phyloP scores from a whole-genome alignment of 35 echinoderm and acorn worm species.

The Apostichopus californicus region DNA sequence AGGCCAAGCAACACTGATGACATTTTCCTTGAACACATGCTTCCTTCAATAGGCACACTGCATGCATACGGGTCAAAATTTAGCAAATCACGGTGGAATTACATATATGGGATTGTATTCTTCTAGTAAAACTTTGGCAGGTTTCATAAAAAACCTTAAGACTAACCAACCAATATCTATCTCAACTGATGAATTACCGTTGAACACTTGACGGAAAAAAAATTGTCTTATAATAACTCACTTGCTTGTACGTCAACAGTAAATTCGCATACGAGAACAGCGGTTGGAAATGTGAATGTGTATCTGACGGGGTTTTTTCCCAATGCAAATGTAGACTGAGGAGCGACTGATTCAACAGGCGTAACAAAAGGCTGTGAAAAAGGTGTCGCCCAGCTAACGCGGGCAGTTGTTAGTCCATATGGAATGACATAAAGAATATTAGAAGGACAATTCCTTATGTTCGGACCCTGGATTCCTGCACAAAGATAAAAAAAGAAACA shows the following conservation, averaged over 20 bases:
- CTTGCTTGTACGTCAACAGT: conserved; percentile 16
- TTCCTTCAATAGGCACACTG: too few relatives aligned
- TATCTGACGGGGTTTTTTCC: not conserved
- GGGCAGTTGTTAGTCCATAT: not conserved
- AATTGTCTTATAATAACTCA: not conserved
- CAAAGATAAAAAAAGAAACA: too few relatives aligned
- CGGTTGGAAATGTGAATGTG: not conserved
- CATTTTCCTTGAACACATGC: too few relatives aligned
- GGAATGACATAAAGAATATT: conserved; percentile 11
- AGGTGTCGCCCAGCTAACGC: not conserved
- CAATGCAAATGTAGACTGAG: not conserved
- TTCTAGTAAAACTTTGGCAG: too few relatives aligned
- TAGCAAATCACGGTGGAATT: too few relatives aligned
- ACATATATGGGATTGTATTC: not conserved
- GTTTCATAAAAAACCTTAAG: too few relatives aligned
- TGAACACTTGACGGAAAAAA: too few relatives aligned
- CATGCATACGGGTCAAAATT: too few relatives aligned
- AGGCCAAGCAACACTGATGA: too few relatives aligned
- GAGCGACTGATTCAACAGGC: not conserved
- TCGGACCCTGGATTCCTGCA: not conserved
- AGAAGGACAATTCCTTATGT: not conserved
- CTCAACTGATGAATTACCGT: too few relatives aligned
- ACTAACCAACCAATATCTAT: too few relatives aligned
- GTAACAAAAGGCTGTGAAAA: not conserved
- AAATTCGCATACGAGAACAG: not conserved